Evolutionary conservation across 1,140 invertebrate species (phyloP), one percentile per base, ranked within the genome.

Genomic region (Drosophila tristis): DNA sequence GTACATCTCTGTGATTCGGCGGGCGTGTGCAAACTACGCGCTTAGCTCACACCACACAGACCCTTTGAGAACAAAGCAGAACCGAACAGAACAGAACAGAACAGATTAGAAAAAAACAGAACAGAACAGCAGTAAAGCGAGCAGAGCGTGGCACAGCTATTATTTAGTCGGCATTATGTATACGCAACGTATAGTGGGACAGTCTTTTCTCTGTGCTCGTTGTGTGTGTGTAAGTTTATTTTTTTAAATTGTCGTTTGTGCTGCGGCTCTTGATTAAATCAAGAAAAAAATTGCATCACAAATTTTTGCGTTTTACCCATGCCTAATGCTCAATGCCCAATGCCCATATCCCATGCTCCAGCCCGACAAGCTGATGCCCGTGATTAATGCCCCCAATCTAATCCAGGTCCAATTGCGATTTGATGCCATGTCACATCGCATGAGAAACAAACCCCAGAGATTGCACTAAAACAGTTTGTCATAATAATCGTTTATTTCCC

Each of bases 241-340:
- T 60, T 35, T 56, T 61, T 86, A 60, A 86, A 86, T 86, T 86
- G 78, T 60, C 74, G 74, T 75, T 75, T 74, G 71, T 74, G 61
- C 81, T 48, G 48, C 43, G 82, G 55, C 78, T 82, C 78, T 86
- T 87, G 84, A 86, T 86, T 89, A 86, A 86, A 89, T 89, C 78
- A 86, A 79, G 74, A 82, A 82, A 64, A 76, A 84, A 80, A 81
- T 87, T 78, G 82, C 61, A 71, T 75, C 87, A 82, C 70, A 86
- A 82, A 89, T 72, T 81, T 76, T 80, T 80, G 80, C 80, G 79
- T 82, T 80, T 74, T 64, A 74, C 54, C 53, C 63, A 54, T 35
- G 48, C 71, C 57, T 58, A 62, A 59, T 56, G 42, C 26, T 44
- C 7, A 53, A 29, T 29, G 26, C 26, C 8, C 7, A 31, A 31